Evolutionary conservation across 1,140 invertebrate genomes (phyloP).

Genomic region (Drosophila mojavensis): DNA sequence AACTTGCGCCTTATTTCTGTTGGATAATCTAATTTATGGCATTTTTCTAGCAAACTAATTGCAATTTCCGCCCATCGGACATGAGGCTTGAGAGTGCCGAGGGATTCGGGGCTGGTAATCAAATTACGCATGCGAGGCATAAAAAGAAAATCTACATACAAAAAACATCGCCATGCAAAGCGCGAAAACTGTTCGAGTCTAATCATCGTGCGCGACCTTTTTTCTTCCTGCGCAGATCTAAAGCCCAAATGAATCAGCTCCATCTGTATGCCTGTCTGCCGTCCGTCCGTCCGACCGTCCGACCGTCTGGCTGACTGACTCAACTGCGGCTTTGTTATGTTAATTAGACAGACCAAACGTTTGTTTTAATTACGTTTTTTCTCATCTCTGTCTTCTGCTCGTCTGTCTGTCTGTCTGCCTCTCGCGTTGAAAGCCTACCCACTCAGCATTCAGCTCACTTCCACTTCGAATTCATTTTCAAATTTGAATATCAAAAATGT

Average conservation of each 20-base stretch:
- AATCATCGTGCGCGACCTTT: conserved; percentile 45
- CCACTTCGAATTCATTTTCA: conserved; percentile 41
- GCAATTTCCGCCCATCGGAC: conserved; percentile 58
- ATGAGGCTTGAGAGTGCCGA: neutral
- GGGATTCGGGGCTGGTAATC: conserved; percentile 40
- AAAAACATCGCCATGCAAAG: conserved; percentile 51
- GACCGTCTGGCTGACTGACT: conserved; percentile 50
- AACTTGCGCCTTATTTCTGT: conserved; percentile 58
- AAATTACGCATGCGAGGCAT: conserved; percentile 70
- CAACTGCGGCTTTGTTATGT: conserved; percentile 72
- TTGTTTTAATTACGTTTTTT: conserved; percentile 75
- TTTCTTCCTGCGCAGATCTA: conserved; percentile 28
- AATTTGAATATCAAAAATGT: conserved; percentile 69
- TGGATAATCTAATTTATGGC: conserved; percentile 77
- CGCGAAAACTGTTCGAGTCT: conserved; percentile 57
- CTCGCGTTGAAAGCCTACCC: conserved; percentile 33
- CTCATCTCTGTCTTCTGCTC: neutral
- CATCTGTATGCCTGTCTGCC: conserved; percentile 26
- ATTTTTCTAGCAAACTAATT: conserved; percentile 76
- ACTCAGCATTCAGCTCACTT: conserved; percentile 42
- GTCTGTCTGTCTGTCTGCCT: neutral
- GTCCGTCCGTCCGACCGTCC: neutral
- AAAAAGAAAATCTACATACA: conserved; percentile 69
- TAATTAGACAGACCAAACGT: conserved; percentile 74
- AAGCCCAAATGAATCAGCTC: conserved; percentile 49